A percentile compares a stretch with the other conserved stretches of the same genome.
Evolutionary conservation across 2,113 vertebrate species (phyloP).

Genomic region (Edolisoma coerulescens): DNA sequence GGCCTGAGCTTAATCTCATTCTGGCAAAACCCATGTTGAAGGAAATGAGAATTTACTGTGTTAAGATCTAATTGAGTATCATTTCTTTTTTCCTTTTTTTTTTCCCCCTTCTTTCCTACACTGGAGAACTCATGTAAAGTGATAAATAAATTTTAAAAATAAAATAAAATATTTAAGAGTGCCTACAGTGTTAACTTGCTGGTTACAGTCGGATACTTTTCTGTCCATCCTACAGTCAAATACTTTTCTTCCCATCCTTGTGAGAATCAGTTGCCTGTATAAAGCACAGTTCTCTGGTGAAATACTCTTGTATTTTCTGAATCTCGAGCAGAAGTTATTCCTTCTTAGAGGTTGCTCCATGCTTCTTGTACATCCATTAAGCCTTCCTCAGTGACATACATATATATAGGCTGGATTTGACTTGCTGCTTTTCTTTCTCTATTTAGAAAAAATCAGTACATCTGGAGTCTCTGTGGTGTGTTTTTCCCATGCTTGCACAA

Average conservation of each 20-base stretch:
- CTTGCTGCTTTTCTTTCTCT: not conserved
- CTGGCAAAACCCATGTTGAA: not conserved
- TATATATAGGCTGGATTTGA: not conserved
- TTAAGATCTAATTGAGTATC: not conserved
- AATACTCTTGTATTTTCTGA: not conserved
- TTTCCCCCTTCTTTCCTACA: not conserved
- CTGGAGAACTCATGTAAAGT: not conserved
- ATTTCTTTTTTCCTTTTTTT: not conserved
- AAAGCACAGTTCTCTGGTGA: not conserved
- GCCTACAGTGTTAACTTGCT: not conserved
- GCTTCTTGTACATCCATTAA: not conserved
- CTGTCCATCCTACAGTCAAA: not conserved
- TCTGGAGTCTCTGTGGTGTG: not conserved
- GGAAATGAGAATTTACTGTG: slow-evolving; percentile 9
- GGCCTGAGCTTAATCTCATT: not conserved
- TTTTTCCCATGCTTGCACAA: not conserved
- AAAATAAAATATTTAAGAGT: not conserved
- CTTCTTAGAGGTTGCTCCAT: not conserved
- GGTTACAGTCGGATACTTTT: not conserved
- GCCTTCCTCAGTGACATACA: not conserved
- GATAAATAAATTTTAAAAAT: not conserved
- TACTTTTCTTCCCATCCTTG: not conserved
- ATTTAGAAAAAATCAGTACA: not conserved
- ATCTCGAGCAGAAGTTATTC: not conserved
- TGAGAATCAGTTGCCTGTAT: not conserved